Evolutionary conservation across 1,140 invertebrate genomes (phyloP), one percentile per base, ranked within the genome.

Genomic region (Sitodiplosis mosellana): DNA sequence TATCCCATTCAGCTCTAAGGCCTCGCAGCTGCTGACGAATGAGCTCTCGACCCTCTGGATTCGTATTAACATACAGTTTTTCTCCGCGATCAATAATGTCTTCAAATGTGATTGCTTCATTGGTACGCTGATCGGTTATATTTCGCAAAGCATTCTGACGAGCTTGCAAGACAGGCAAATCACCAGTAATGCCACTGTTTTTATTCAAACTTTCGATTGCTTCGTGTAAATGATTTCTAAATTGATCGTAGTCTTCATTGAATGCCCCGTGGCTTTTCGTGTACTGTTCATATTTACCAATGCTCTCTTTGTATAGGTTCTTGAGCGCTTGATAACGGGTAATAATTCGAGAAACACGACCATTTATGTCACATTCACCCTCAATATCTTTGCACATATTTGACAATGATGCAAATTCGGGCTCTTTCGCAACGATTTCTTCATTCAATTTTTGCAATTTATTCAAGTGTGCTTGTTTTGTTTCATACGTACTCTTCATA

Each of bases 21-120:
- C 80, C 78, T 55, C 87, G 76, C 19, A 94, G 69, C 63, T 93
- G 87, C 61, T 92, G 87, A 41, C 91, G 68, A 42, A 95, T 84
- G 19, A 85, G 78, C 69, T 95, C 91, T 54, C 91, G 72, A 10
- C 91, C 91, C 56, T 94, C 89, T 1, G 90, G 87, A 43, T 89
- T 89, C 7, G 91, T 96, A 54, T 90, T 88, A 0, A 81, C 73
- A 57, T 95, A 96, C 1, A 97, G 64, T 63, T 86, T 87, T 67
- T 97, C 91, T 10, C 90, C 91, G 46, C 80, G 73, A 56, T 92
- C 88, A 19, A 91, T 73, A 1, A 94, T 71, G 48, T 79, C 76
- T 59, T 94, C 90, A 60, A 94, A 87, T 38, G 75, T 73, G n/a
- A 77, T 73, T 45, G 78, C 80, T 57, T 88, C 84, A 54, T 81